A percentile compares a stretch with the other conserved stretches of the same genome.
Conservation (phyloP, 2,797 vertebrate genomes). For the Silurus lanzhouensis region DNA sequence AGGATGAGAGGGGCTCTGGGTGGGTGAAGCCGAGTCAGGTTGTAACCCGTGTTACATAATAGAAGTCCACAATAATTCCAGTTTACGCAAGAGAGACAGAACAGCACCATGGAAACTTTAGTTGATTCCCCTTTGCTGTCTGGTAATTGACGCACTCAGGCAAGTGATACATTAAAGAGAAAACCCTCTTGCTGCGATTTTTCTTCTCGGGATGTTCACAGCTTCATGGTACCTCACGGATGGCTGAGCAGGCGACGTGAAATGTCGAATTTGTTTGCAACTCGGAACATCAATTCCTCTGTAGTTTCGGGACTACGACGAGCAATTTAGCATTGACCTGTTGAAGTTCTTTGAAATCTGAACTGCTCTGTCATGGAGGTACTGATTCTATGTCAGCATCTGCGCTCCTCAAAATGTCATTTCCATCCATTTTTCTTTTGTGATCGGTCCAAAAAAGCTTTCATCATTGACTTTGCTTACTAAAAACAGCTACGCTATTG, state of each 20-base stretch:
- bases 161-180: slow-evolving; percentile 29
- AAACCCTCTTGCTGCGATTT: slow-evolving; percentile 35
- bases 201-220: slow-evolving; percentile 19
- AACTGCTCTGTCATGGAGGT: slow-evolving; percentile 23
- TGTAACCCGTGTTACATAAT: slow-evolving; percentile 45
- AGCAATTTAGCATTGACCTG: slow-evolving; percentile 24
- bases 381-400: slow-evolving; percentile 19
- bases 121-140: slow-evolving; percentile 15
- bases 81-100: slow-evolving; percentile 32
- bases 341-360: slow-evolving; percentile 35
- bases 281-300: slow-evolving; percentile 32
- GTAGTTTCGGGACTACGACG: slow-evolving; percentile 43
- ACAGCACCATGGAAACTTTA: slow-evolving; percentile 43
- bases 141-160: slow-evolving; percentile 25
- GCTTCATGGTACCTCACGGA: slow-evolving; percentile 25
- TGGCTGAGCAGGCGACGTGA: slow-evolving; percentile 15
- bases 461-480: slow-evolving; percentile 16
- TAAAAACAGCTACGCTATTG: slow-evolving; percentile 36
- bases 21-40: slow-evolving; percentile 19
- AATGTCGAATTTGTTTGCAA: slow-evolving; percentile 37
- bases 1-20: slow-evolving; percentile 29
- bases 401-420: slow-evolving; percentile 9
- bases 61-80: slow-evolving; percentile 42
- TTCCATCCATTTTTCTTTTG: slow-evolving; percentile 2
- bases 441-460: slow-evolving; percentile 27